Conservation (phyloP, 2,888 invertebrate genomes). For the Scrobipalpa atriplicella region DNA sequence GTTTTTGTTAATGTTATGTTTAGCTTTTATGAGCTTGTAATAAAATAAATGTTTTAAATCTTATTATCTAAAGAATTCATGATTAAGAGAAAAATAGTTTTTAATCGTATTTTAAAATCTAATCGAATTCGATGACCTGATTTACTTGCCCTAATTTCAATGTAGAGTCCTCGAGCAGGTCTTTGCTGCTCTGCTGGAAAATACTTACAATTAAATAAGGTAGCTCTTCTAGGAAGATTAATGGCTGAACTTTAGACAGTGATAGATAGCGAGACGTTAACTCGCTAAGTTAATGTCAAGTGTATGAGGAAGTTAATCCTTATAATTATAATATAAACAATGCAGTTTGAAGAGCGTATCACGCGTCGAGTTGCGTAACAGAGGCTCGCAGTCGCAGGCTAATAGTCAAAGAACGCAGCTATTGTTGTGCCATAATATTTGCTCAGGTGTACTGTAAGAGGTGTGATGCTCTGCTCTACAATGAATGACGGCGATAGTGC, state of each 20-base stretch:
- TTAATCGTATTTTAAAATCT: too few species aligned
- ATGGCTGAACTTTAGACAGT: constrained; percentile 15
- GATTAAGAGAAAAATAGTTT: too few species aligned
- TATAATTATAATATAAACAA: not conserved
- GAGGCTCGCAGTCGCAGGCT: constrained; percentile 33
- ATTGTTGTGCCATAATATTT: constrained; percentile 76
- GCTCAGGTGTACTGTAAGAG: constrained; percentile 67
- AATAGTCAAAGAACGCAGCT: constrained; percentile 66
- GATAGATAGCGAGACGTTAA: constrained; percentile 21
- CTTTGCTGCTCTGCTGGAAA: not conserved
- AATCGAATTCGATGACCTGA: too few species aligned
- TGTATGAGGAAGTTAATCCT: constrained; percentile 11
- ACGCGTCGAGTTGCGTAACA: constrained; percentile 15
- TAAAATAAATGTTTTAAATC: too few species aligned
- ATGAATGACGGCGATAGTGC: constrained; percentile 67
- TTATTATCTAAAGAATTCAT: too few species aligned
- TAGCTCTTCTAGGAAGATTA: not conserved
- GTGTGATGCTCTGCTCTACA: constrained; percentile 47
- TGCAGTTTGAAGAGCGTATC: not conserved
- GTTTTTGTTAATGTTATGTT: too few species aligned
- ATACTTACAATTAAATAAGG: too few species aligned
- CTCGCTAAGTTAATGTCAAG: constrained; percentile 8
- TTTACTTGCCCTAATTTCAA: not conserved
- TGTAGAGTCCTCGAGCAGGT: not conserved
- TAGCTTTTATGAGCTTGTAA: too few species aligned